Evolutionary conservation across 2,113 vertebrate species (phyloP).

Genomic region (Gymnogyps californianus): DNA sequence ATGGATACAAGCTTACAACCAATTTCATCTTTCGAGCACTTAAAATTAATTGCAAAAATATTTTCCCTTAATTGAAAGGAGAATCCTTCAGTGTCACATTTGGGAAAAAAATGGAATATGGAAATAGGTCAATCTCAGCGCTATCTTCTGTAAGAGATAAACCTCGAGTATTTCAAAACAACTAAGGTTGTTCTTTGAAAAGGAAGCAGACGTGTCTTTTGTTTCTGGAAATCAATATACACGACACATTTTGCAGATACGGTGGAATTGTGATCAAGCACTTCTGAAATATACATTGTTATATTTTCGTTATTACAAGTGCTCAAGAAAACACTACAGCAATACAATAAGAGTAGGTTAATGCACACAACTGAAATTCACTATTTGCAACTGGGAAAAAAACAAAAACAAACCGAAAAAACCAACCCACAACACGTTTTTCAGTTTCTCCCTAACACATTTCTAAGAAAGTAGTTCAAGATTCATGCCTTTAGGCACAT

Average conservation of each 20-base stretch:
- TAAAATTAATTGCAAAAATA: slow-evolving; percentile 23
- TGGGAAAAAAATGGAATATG: not conserved
- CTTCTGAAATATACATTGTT: slow-evolving; percentile 1
- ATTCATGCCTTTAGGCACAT: slow-evolving; percentile 73
- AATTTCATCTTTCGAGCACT: not conserved
- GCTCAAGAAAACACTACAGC: slow-evolving; percentile 3
- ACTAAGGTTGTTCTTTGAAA: not conserved
- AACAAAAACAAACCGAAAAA: not conserved
- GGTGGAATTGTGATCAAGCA: not conserved
- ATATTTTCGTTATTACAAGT: slow-evolving; percentile 34
- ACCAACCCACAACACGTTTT: not conserved
- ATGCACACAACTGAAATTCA: slow-evolving; percentile 11
- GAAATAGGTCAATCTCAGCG: not conserved
- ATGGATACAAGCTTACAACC: not conserved
- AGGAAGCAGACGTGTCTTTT: not conserved
- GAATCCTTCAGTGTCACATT: not conserved
- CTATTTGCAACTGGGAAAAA: not conserved
- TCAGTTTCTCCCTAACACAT: slow-evolving; percentile 2
- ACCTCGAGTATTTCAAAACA: not conserved
- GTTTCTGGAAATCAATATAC: slow-evolving; percentile 29
- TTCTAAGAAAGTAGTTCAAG: slow-evolving; percentile 57
- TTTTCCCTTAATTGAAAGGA: not conserved
- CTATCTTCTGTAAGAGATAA: not conserved
- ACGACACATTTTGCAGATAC: not conserved
- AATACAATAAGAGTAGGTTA: slow-evolving; percentile 31